phyloP scores from a whole-genome alignment of 1,140 invertebrate genomes.

The Drosophila funebris region DNA sequence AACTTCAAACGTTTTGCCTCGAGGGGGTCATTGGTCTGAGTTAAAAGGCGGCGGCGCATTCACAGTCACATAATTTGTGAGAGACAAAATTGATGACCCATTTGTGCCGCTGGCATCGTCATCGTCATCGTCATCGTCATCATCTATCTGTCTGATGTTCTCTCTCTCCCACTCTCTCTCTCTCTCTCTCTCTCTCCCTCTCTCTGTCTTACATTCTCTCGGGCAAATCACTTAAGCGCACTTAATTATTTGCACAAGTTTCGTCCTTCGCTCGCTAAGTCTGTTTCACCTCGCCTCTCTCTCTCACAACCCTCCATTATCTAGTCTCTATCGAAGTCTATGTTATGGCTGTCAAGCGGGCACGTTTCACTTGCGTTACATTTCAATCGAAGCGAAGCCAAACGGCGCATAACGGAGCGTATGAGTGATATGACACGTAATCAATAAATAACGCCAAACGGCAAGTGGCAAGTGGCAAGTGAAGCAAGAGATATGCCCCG shows the following conservation, averaged over 20 bases:
- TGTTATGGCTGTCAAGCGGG: too few relatives aligned
- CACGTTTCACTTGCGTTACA: slow-evolving; percentile 67
- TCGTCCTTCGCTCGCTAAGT: slow-evolving; percentile 19
- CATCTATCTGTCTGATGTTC: not conserved
- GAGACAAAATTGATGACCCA: slow-evolving; percentile 55
- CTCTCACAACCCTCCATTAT: not conserved
- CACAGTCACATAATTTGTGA: slow-evolving; percentile 31
- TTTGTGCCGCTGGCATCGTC: slow-evolving; percentile 43
- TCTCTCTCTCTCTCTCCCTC: not conserved
- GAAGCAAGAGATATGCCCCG: not conserved
- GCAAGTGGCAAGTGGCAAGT: slow-evolving; percentile 10
- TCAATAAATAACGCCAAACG: slow-evolving; percentile 75
- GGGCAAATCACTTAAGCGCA: slow-evolving; percentile 79
- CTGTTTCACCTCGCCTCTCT: not conserved
- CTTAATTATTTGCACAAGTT: slow-evolving; percentile 81
- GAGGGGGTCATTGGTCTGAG: slow-evolving; percentile 28
- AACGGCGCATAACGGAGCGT: slow-evolving; percentile 54
- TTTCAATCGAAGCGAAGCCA: slow-evolving; percentile 61
- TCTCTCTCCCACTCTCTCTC: not conserved
- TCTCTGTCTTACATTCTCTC: slow-evolving; percentile 52
- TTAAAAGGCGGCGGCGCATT: slow-evolving; percentile 20
- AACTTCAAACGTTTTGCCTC: slow-evolving; percentile 39
- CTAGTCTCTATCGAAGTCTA: not conserved
- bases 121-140: slow-evolving; percentile 45
- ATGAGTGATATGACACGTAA: slow-evolving; percentile 81